Conservation (phyloP, 2,888 invertebrate species). For the Cosmorhoe ocellata region DNA sequence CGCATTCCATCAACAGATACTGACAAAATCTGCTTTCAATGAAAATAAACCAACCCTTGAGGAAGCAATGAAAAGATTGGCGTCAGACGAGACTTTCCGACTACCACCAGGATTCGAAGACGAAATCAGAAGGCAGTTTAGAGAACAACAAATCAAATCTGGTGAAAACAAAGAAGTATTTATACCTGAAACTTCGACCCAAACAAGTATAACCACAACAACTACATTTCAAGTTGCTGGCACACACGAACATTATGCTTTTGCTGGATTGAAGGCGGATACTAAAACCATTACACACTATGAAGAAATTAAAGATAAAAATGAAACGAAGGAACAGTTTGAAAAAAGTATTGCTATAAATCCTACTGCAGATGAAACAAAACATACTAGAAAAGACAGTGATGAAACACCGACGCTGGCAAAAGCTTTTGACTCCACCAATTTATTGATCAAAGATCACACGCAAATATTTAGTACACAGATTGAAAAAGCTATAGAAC, state of each 20-base stretch:
- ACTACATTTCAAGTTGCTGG: constrained; percentile 32
- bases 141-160: constrained; percentile 25
- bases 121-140: constrained; percentile 44
- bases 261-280: not conserved
- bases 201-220: constrained; percentile 43
- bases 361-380: not conserved
- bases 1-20: constrained; percentile 22
- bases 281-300: not conserved
- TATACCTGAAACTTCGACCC: constrained; percentile 55
- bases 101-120: constrained; percentile 72
- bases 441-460: constrained; percentile 12
- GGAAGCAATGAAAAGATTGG: not conserved
- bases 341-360: not conserved
- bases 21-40: not conserved
- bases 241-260: constrained; percentile 11
- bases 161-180: constrained; percentile 23
- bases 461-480: constrained; percentile 6
- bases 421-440: constrained; percentile 9
- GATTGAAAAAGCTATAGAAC: constrained; percentile 8
- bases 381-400: not conserved
- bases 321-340: not conserved
- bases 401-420: constrained; percentile 2
- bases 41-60: not conserved
- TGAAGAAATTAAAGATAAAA: not conserved
- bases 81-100: constrained; percentile 21